Percentiles rank a stretch among this genome's conserved stretches.
These are phyloP conservation scores for Drosophila insularis DNA, from an alignment of 1,140 invertebrate species.

Conservation along the genomic window DNA sequence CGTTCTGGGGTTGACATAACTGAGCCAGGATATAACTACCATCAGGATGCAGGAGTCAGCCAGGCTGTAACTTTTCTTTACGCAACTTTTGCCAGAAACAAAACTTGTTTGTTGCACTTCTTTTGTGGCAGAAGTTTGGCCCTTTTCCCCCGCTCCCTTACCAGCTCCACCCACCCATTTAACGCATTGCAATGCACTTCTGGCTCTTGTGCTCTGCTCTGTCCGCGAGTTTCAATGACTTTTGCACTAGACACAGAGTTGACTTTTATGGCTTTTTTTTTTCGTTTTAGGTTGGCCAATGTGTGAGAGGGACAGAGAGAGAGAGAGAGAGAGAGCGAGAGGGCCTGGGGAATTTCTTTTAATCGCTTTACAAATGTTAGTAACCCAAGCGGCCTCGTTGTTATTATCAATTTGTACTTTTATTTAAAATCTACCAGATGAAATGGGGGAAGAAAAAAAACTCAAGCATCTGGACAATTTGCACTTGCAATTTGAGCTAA, in stretches of 20 bases:
- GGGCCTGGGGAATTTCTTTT: slow-evolving; percentile 15
- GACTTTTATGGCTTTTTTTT: slow-evolving; percentile 58
- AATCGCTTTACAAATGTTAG: slow-evolving; percentile 23
- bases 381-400: not conserved
- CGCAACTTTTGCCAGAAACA: slow-evolving; percentile 52
- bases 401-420: slow-evolving; percentile 39
- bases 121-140: slow-evolving; percentile 31
- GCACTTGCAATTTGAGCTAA: slow-evolving; percentile 19
- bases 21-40: not conserved
- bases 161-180: not conserved
- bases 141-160: not conserved
- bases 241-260: slow-evolving; percentile 57
- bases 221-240: slow-evolving; percentile 65
- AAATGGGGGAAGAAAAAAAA: not conserved
- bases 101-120: slow-evolving; percentile 69
- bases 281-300: no score
- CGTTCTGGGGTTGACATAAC: slow-evolving; percentile 7
- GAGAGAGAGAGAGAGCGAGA: not conserved
- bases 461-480: not conserved
- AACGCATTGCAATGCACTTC: not conserved
- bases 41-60: slow-evolving; percentile 1
- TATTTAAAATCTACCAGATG: not conserved
- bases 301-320: not conserved
- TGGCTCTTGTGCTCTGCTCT: not conserved
- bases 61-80: slow-evolving; percentile 38